Percentiles rank a stretch among this genome's conserved stretches.
Conservation (phyloP, 1,140 invertebrate genomes). For the Vanessa atalanta region DNA sequence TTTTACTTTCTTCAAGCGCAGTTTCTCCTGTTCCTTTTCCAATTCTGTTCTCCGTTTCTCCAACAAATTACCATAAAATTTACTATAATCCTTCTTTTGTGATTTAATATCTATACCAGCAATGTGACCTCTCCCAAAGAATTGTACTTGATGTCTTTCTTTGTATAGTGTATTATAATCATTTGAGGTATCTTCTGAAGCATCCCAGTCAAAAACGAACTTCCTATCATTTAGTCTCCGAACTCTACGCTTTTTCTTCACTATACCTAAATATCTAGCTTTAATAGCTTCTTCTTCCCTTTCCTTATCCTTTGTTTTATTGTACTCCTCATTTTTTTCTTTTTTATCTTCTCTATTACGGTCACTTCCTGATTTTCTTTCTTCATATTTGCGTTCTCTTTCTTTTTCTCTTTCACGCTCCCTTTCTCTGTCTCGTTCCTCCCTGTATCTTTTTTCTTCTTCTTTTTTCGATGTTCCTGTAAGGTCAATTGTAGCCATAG, state of each 20-base stretch:
- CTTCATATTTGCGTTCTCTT: constrained; percentile 69
- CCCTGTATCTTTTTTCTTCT: constrained; percentile 68
- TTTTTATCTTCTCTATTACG: constrained; percentile 69
- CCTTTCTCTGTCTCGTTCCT: constrained; percentile 66
- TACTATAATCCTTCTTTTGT: constrained; percentile 98
- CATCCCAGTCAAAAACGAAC: constrained; percentile 99
- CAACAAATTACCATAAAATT: constrained; percentile 98
- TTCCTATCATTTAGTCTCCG: constrained; percentile 97
- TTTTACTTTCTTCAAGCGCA: constrained; percentile 95
- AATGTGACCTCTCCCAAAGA: constrained; percentile 98
- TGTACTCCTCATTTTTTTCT: constrained; percentile 76
- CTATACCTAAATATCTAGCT: constrained; percentile 96
- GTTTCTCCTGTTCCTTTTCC: constrained; percentile 98
- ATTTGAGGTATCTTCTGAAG: constrained; percentile 97
- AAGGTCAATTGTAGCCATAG: constrained; percentile 73
- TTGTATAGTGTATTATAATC: constrained; percentile 99
- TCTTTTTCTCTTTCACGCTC: constrained; percentile 67
- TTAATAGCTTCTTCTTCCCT: constrained; percentile 96
- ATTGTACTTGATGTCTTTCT: constrained; percentile 97
- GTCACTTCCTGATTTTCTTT: constrained; percentile 58
- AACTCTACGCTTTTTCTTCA: constrained; percentile 96
- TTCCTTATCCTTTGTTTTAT: constrained; percentile 92
- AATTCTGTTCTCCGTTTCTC: constrained; percentile 97
- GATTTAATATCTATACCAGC: constrained; percentile 98
- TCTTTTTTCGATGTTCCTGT: constrained; percentile 71